A percentile compares a stretch with the other conserved stretches of the same genome.
phyloP scores from a whole-genome alignment of 2,797 vertebrate species.

The Corythornis leucogaster region DNA sequence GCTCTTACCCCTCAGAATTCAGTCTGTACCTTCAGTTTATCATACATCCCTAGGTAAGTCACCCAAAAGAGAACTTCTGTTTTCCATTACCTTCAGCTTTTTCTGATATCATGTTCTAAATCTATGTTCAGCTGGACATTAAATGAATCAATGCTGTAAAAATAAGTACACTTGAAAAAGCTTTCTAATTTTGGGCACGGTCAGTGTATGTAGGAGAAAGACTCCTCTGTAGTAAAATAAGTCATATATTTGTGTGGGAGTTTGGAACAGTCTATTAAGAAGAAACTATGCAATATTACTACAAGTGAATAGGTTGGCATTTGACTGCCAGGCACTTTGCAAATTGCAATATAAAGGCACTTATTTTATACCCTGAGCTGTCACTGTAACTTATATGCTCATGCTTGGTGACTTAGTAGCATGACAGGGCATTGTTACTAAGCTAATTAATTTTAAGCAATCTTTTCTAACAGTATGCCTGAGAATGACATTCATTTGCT shows the following conservation, averaged over 20 bases:
- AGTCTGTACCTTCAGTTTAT: not conserved
- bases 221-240: constrained; percentile 50
- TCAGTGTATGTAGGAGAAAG: constrained; percentile 40
- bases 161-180: constrained; percentile 44
- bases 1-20: not conserved
- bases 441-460: constrained; percentile 69
- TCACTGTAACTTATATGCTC: constrained; percentile 61
- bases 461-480: constrained; percentile 52
- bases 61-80: not conserved
- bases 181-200: constrained; percentile 17
- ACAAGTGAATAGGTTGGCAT: constrained; percentile 66
- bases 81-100: constrained; percentile 10
- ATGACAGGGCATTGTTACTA: constrained; percentile 66
- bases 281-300: constrained; percentile 50
- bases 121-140: not conserved
- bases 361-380: constrained; percentile 68
- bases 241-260: constrained; percentile 46
- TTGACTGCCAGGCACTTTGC: constrained; percentile 61
- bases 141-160: not conserved
- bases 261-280: constrained; percentile 41
- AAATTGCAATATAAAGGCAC: constrained; percentile 58
- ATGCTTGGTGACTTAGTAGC: constrained; percentile 57
- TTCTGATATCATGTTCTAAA: not conserved
- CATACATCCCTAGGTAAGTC: not conserved
- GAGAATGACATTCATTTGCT: constrained; percentile 38